Evolutionary conservation across 2,888 invertebrate genomes (phyloP), one percentile per base, ranked within the genome.

Genomic region (Lingula anatina): DNA sequence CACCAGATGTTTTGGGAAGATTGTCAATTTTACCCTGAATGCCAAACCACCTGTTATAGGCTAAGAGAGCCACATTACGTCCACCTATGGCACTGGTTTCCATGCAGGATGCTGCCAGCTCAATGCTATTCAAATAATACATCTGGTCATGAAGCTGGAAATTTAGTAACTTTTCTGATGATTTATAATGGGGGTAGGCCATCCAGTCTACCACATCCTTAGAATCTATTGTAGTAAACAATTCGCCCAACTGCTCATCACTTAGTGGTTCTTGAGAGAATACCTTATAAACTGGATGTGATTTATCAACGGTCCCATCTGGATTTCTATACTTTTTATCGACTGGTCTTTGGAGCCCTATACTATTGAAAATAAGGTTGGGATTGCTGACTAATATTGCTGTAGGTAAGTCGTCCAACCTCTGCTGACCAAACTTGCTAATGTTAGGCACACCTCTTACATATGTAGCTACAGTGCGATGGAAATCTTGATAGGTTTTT

Each of bases 101-200:
- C 81, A 85, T 85, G 0, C 85, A 84, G 65, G 84, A 84, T 1
- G 84, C 84, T 2, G 82, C 81, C 80, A 82, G 81, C 67, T 86
- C 85, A 46, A 85, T 81, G 4, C 82, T 81, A 75, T 84, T 85
- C 0, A 83, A 67, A 61, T 85, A 80, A 65, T 82, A 85, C 42
- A 85, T 60, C 20, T 76, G 71, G 38, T 80, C 74, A 57, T 80
- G 69, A 9, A 84, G 65, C 39, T 80, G 75, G 64, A 84, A 84
- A 25, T 76, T 72, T 28, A 79, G 68, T 43, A 77, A 54, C 4
- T 39, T 40, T 23, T 68, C 64, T 20, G 61, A 56, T 15, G 74
- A 64, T 3, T 48, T 44, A 54, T 70, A 72, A n/a, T 67, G 55
- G 2, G 73, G 73, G 49, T 73, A 73, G 0, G 71, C 67, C 47